A percentile compares a stretch with the other conserved stretches of the same genome.
Conservation (phyloP, 2,888 invertebrate genomes). For the Clostera curtula region DNA sequence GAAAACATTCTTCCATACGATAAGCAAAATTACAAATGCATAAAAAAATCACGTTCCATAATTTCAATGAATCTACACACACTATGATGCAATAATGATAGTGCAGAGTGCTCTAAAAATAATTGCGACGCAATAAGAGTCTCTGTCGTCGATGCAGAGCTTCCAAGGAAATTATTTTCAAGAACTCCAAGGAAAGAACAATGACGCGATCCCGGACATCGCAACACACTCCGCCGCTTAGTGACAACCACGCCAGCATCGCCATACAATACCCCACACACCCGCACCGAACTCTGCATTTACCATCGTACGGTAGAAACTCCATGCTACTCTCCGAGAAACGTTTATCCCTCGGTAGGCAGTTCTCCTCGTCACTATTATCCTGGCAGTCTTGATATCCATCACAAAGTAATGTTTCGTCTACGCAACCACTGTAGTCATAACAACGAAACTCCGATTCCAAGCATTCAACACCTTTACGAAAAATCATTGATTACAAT, state of each 20-base stretch:
- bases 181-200: constrained; percentile 18
- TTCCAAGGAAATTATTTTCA: too few relatives aligned
- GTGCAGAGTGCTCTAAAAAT: too few relatives aligned
- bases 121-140: too few relatives aligned
- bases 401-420: constrained; percentile 74
- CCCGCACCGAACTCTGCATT: constrained; percentile 31
- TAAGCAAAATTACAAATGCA: too few relatives aligned
- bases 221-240: constrained; percentile 32
- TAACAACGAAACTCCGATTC: constrained; percentile 69
- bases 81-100: too few relatives aligned
- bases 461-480: constrained; percentile 56
- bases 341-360: constrained; percentile 65
- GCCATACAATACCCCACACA: constrained; percentile 48
- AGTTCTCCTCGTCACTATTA: constrained; percentile 77
- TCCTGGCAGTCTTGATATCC: constrained; percentile 76
- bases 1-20: too few relatives aligned
- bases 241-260: constrained; percentile 25
- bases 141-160: too few relatives aligned
- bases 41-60: too few relatives aligned
- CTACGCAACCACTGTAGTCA: constrained; percentile 77
- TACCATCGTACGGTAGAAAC: constrained; percentile 27
- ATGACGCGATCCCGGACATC: constrained; percentile 42
- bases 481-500: constrained; percentile 24
- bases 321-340: constrained; percentile 22
- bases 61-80: too few relatives aligned